phyloP scores from a whole-genome alignment of 2,113 vertebrate genomes.

The Neomonachus schauinslandi region DNA sequence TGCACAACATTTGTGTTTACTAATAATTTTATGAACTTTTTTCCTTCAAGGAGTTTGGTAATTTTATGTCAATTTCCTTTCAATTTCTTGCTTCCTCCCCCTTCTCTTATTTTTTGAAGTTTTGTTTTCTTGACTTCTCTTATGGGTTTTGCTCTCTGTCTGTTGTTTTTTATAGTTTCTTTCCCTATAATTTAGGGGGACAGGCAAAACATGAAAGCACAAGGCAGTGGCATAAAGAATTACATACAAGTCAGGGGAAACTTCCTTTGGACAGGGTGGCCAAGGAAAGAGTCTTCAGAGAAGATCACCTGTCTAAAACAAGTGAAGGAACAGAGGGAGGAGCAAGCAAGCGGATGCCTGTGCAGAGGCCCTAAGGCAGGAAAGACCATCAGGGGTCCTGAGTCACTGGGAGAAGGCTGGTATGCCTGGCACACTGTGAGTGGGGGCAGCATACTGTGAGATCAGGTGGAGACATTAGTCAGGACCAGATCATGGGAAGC shows the following conservation, averaged over 20 bases:
- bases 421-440: accelerated
- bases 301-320: not conserved
- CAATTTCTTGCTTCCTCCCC: not conserved
- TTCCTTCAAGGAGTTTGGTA: not conserved
- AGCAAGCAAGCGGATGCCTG: not conserved
- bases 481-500: not conserved
- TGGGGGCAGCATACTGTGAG: not conserved
- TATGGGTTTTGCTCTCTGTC: not conserved
- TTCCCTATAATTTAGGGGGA: not conserved
- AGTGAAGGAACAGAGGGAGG: not conserved
- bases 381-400: not conserved
- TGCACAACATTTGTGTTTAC: not conserved
- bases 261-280: not conserved
- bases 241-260: not conserved
- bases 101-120: not conserved
- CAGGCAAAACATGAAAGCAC: not conserved
- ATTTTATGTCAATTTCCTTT: not conserved
- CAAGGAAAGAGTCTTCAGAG: not conserved
- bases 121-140: not conserved
- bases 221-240: not conserved
- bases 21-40: not conserved
- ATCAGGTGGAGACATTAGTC: not conserved
- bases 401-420: not conserved
- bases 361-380: not conserved
- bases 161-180: not conserved